These are phyloP conservation scores for Okapia johnstoni DNA, from an alignment of 2,113 vertebrate species.

Conservation along the genomic window DNA sequence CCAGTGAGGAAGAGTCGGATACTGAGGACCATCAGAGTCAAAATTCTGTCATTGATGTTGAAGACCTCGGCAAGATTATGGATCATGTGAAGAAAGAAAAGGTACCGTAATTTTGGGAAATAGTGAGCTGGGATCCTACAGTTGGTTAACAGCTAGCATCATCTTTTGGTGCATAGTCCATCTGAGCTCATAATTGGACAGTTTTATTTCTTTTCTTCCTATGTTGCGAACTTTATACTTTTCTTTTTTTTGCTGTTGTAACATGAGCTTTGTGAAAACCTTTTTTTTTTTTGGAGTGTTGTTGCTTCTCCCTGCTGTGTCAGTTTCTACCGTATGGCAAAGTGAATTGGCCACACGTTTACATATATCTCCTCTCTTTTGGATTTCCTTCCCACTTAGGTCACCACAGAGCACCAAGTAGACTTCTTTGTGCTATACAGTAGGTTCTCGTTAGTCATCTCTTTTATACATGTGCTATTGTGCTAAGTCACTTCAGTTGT, in stretches of 20 bases:
- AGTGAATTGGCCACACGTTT: neutral
- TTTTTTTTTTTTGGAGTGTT: neutral
- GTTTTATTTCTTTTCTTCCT: constrained; percentile 13
- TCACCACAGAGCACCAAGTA: neutral
- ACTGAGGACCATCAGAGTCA: constrained; percentile 59
- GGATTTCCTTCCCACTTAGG: neutral
- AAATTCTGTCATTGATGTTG: constrained; percentile 86
- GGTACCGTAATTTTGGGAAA: constrained; percentile 75
- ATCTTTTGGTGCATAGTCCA: neutral
- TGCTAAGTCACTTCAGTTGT: neutral
- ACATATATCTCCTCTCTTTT: neutral
- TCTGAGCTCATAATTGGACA: neutral
- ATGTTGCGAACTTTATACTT: neutral
- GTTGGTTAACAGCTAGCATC: neutral
- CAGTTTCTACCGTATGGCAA: neutral
- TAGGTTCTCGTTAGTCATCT: neutral
- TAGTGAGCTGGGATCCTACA: neutral
- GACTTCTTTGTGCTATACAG: neutral
- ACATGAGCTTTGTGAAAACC: neutral
- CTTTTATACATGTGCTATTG: neutral
- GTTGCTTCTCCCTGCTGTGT: neutral
- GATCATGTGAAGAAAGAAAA: constrained; percentile 85
- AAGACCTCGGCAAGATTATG: constrained; percentile 92
- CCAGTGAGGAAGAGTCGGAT: constrained; percentile 84
- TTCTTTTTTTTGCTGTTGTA: neutral